These are phyloP conservation scores for Drosophila bipectinata DNA, from an alignment of 1,140 invertebrate species.

Conservation along the genomic window DNA sequence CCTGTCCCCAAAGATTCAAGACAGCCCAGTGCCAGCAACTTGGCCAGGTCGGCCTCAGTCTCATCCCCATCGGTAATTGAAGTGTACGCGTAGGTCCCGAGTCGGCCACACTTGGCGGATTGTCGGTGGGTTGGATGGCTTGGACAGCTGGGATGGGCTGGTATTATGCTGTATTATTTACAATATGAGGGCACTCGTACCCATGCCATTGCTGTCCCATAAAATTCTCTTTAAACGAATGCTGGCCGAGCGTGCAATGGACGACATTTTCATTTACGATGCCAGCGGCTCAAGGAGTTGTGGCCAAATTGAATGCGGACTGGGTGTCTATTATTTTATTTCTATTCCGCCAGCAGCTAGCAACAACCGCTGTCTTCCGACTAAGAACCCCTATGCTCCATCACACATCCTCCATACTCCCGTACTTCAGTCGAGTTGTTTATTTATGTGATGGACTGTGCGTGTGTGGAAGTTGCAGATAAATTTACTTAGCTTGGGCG, in stretches of 20 bases:
- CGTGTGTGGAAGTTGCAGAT: slow-evolving; percentile 67
- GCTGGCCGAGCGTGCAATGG: slow-evolving; percentile 60
- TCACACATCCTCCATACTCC: background rate
- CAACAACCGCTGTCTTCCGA: background rate
- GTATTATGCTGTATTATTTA: slow-evolving; percentile 75
- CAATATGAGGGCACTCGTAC: slow-evolving; percentile 53
- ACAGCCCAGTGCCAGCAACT: slow-evolving; percentile 37
- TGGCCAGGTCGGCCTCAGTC: slow-evolving; percentile 10
- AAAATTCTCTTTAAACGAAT: slow-evolving; percentile 62
- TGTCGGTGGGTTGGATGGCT: slow-evolving; percentile 36
- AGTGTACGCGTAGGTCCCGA: slow-evolving; percentile 67
- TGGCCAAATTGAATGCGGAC: slow-evolving; percentile 42
- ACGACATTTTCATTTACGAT: slow-evolving; percentile 78
- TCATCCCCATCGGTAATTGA: slow-evolving; percentile 58
- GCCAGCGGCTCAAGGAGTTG: slow-evolving; percentile 19
- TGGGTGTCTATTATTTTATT: slow-evolving; percentile 77
- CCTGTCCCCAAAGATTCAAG: slow-evolving; percentile 69
- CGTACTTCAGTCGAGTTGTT: slow-evolving; percentile 64
- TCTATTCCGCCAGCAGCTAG: slow-evolving; percentile 46
- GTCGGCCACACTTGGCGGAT: slow-evolving; percentile 54
- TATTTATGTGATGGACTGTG: slow-evolving; percentile 76
- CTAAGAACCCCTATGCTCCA: background rate
- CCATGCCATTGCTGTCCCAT: slow-evolving; percentile 40
- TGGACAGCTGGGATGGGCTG: slow-evolving; percentile 13
- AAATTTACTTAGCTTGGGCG: slow-evolving; percentile 62